A percentile compares a stretch with the other conserved stretches of the same genome.
phyloP scores from a whole-genome alignment of 2,113 vertebrate species.

The Leucosticte australis region DNA sequence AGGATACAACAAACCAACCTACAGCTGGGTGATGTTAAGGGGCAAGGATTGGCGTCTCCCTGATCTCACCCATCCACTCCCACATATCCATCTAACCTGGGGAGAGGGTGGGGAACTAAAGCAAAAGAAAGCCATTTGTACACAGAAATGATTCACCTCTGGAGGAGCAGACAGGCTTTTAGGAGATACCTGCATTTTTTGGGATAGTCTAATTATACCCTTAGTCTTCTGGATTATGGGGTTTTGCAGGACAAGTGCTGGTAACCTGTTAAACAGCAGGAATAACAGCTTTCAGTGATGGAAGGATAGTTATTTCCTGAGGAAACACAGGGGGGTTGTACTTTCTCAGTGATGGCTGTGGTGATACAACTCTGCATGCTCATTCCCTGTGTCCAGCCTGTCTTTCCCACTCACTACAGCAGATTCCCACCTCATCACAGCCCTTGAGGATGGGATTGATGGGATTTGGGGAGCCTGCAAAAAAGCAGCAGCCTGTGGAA shows the following conservation, averaged over 20 bases:
- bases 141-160: background rate
- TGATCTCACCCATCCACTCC: background rate
- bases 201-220: background rate
- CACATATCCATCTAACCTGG: background rate
- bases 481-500: background rate
- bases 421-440: background rate
- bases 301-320: background rate
- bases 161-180: background rate
- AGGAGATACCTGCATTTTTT: background rate
- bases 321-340: accelerated
- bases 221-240: background rate
- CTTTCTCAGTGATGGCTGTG: background rate
- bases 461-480: background rate
- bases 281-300: background rate
- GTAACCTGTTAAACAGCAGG: background rate
- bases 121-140: background rate
- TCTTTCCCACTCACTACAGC: background rate
- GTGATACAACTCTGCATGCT: background rate
- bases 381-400: background rate
- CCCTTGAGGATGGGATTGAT: background rate
- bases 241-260: background rate
- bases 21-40: background rate
- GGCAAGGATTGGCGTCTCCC: background rate
- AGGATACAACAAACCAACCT: background rate
- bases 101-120: background rate